A percentile compares a stretch with the other conserved stretches of the same genome.
Evolutionary conservation across 2,797 vertebrate species (phyloP).

Genomic region (Xiphorhynchus erythropygius): DNA sequence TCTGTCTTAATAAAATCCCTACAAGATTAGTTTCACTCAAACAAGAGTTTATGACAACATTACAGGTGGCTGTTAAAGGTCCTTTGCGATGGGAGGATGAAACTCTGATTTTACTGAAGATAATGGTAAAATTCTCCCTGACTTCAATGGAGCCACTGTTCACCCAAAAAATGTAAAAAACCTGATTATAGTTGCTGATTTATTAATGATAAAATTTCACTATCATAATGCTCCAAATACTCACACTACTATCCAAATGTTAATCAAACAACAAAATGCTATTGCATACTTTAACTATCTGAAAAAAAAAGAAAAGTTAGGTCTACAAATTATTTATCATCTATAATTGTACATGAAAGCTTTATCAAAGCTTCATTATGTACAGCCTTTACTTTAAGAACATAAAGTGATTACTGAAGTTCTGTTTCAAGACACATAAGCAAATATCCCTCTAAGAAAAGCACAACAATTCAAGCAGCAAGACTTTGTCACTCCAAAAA

Average conservation of each 20-base stretch:
- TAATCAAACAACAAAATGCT: neutral
- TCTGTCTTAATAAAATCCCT: conserved; percentile 16
- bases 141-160: neutral
- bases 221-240: neutral
- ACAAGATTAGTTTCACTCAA: conserved; percentile 24
- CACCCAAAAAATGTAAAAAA: neutral
- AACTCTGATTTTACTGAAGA: neutral
- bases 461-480: neutral
- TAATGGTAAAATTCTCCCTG: neutral
- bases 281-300: neutral
- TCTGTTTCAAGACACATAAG: neutral
- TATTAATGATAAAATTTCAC: neutral
- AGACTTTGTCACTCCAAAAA: neutral
- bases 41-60: conserved; percentile 16
- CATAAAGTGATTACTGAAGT: neutral
- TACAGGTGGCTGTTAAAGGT: neutral
- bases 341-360: neutral
- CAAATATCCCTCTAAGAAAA: neutral
- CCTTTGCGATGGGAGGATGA: neutral
- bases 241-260: neutral
- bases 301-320: neutral
- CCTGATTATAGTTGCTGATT: neutral
- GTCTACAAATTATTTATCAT: neutral
- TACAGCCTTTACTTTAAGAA: neutral
- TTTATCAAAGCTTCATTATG: neutral